Conservation (phyloP, 2,888 invertebrate species). For the Dendrolimus houi region DNA sequence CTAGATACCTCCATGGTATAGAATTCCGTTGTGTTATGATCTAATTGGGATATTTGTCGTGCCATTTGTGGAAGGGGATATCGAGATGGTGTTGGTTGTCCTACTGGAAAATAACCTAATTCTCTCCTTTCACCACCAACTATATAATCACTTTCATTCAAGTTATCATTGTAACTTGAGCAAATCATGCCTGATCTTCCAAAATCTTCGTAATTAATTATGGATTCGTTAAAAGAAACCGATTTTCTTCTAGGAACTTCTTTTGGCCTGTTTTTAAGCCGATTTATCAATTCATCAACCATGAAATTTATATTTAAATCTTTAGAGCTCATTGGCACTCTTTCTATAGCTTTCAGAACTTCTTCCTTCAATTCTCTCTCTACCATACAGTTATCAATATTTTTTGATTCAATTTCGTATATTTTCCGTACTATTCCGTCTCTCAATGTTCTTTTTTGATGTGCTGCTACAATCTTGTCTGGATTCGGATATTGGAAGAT, state of each 20-base stretch:
- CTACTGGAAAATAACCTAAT: conserved; percentile 2
- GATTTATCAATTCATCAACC: conserved; percentile 36
- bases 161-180: conserved; percentile 8
- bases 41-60: neutral
- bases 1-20: neutral
- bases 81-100: neutral
- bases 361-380: conserved; percentile 27
- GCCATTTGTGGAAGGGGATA: neutral
- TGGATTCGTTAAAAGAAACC: conserved; percentile 22
- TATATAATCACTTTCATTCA: conserved; percentile 12
- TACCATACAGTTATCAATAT: conserved; percentile 13
- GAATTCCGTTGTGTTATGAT: neutral
- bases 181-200: conserved; percentile 20
- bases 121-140: conserved; percentile 14
- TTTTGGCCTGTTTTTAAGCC: conserved; percentile 28
- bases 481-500: conserved; percentile 31
- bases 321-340: conserved; percentile 23
- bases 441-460: conserved; percentile 26
- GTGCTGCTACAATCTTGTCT: conserved; percentile 16
- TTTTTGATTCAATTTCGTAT: conserved; percentile 25
- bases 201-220: conserved; percentile 27
- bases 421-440: conserved; percentile 39
- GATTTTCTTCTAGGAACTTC: conserved; percentile 15
- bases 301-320: conserved; percentile 28
- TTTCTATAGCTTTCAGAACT: conserved; percentile 27